phyloP scores from a whole-genome alignment of 2,888 invertebrate species.

The Eurytoma californica region DNA sequence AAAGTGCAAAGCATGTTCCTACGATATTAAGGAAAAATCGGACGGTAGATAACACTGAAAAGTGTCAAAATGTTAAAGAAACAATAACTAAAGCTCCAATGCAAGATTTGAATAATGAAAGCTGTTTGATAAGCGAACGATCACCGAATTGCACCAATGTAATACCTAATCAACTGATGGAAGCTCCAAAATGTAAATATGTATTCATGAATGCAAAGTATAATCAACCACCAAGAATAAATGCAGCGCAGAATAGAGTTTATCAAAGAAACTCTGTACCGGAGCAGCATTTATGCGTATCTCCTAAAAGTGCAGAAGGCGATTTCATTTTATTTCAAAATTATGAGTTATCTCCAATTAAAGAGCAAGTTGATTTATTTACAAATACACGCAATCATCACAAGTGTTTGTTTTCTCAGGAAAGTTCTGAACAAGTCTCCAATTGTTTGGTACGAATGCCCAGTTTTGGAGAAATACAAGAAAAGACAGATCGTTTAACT shows the following conservation, averaged over 20 bases:
- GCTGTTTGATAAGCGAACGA: slow-evolving; percentile 32
- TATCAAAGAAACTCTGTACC: slow-evolving; percentile 22
- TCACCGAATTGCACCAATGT: slow-evolving; percentile 35
- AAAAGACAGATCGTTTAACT: slow-evolving; percentile 51
- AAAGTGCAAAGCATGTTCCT: slow-evolving; percentile 50
- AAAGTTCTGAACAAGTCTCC: slow-evolving; percentile 20
- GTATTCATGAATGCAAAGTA: slow-evolving; percentile 53
- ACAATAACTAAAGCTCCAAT: not conserved
- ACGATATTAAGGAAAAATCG: slow-evolving; percentile 54
- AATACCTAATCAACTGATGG: slow-evolving; percentile 33
- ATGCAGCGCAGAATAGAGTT: slow-evolving; percentile 26
- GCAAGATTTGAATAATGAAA: slow-evolving; percentile 18
- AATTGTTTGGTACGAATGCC: slow-evolving; percentile 37
- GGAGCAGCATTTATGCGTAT: slow-evolving; percentile 32
- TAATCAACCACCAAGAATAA: slow-evolving; percentile 54
- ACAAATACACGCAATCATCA: slow-evolving; percentile 9
- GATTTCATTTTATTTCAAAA: slow-evolving; percentile 31
- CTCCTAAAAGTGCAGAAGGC: slow-evolving; percentile 21
- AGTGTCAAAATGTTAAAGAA: slow-evolving; percentile 19
- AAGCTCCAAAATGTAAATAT: slow-evolving; percentile 54
- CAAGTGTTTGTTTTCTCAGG: slow-evolving; percentile 31
- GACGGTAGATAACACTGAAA: slow-evolving; percentile 29
- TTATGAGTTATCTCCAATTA: slow-evolving; percentile 41
- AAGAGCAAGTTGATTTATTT: slow-evolving; percentile 6
- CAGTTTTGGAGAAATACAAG: slow-evolving; percentile 54